These are phyloP conservation scores for Proterorhinus semilunaris DNA, from an alignment of 2,113 vertebrate species.

Conservation along the genomic window DNA sequence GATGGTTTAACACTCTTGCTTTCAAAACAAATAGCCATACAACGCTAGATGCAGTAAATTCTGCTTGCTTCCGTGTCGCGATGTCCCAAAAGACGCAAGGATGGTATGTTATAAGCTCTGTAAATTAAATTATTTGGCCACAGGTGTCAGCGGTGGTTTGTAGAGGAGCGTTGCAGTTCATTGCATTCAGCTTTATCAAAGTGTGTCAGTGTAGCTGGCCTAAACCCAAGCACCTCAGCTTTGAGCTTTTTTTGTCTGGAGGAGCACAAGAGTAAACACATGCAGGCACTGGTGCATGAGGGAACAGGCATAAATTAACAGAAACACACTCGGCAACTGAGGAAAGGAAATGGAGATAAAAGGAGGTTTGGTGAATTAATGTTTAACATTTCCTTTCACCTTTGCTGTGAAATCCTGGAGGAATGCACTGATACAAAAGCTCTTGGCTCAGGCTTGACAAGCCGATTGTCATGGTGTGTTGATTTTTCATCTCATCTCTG, in stretches of 20 bases:
- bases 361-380: slow-evolving; percentile 26
- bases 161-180: slow-evolving; percentile 18
- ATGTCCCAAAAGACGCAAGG: neutral
- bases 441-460: slow-evolving; percentile 32
- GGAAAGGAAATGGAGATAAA: slow-evolving; percentile 25
- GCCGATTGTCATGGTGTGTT: slow-evolving; percentile 47
- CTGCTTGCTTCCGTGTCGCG: neutral
- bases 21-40: neutral
- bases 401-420: slow-evolving; percentile 19
- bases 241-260: slow-evolving; percentile 32
- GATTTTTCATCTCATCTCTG: slow-evolving; percentile 48
- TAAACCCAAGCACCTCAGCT: slow-evolving; percentile 28
- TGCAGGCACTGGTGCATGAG: slow-evolving; percentile 16
- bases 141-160: slow-evolving; percentile 9
- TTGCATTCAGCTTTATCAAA: slow-evolving; percentile 51
- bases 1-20: neutral
- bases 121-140: neutral
- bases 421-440: slow-evolving; percentile 10
- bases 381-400: slow-evolving; percentile 24
- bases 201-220: slow-evolving; percentile 43
- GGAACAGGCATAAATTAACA: slow-evolving; percentile 30
- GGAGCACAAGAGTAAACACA: slow-evolving; percentile 41
- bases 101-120: neutral
- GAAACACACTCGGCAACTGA: slow-evolving; percentile 22
- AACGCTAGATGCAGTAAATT: neutral